Conservation (phyloP, 2,797 vertebrate species). For the Enteromius mattozi region DNA sequence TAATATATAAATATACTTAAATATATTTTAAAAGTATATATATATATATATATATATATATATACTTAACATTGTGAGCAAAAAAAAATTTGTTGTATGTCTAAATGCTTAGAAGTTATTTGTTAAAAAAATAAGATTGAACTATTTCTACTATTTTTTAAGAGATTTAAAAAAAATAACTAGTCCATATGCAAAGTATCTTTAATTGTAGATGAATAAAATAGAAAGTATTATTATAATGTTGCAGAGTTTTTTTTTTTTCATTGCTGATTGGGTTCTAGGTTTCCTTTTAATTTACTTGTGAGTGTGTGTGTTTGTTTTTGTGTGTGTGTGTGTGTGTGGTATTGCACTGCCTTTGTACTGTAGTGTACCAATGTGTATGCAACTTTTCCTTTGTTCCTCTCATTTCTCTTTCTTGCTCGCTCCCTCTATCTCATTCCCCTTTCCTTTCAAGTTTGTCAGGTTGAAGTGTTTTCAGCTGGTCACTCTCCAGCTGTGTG, state of each 20-base stretch:
- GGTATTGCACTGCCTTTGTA: slow-evolving; percentile 14
- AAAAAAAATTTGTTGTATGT: not conserved
- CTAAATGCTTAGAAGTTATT: not conserved
- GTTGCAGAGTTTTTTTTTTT: not conserved
- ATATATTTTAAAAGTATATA: too few species aligned
- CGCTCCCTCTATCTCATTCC: slow-evolving; percentile 31
- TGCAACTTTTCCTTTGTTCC: slow-evolving; percentile 13
- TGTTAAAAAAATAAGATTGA: not conserved
- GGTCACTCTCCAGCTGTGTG: slow-evolving; percentile 63
- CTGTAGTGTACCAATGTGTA: not conserved
- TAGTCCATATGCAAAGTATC: not conserved
- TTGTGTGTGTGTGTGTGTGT: not conserved
- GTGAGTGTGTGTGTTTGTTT: not conserved
- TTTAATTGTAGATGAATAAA: not conserved
- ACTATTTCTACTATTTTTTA: too few species aligned
- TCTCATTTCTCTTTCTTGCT: slow-evolving; percentile 40
- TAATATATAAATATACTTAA: too few species aligned
- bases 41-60: too few species aligned
- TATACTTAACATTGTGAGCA: too few species aligned
- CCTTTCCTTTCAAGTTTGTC: slow-evolving; percentile 55
- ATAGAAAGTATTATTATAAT: not conserved
- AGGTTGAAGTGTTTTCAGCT: slow-evolving; percentile 60
- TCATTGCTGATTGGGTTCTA: not conserved
- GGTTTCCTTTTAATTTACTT: not conserved
- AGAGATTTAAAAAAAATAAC: not conserved